These are phyloP conservation scores for Scaptomyza tumidula DNA, from an alignment of 2,888 invertebrate genomes.

Conservation along the genomic window DNA sequence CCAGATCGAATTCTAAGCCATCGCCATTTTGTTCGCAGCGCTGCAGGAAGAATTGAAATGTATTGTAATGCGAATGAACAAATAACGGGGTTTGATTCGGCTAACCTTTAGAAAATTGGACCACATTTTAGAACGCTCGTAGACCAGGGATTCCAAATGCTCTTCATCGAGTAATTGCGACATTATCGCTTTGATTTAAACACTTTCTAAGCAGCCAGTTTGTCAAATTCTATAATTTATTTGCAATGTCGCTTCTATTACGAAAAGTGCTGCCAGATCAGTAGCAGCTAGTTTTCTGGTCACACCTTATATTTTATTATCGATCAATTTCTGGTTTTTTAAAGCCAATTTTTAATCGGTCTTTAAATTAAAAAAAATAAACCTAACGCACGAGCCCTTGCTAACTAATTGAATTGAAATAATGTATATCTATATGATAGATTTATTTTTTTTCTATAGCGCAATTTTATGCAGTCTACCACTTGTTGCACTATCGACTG, in stretches of 20 bases:
- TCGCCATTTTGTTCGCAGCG: constrained; percentile 26
- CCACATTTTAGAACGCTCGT: constrained; percentile 80
- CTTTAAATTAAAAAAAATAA: neutral
- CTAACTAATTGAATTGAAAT: neutral
- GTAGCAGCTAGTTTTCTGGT: neutral
- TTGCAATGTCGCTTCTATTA: constrained; percentile 12
- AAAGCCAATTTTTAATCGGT: neutral
- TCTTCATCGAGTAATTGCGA: constrained; percentile 53
- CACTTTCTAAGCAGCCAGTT: neutral
- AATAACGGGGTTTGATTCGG: neutral
- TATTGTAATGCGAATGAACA: neutral
- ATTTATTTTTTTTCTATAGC: neutral
- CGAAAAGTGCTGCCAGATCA: constrained; percentile 21
- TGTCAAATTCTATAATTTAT: neutral
- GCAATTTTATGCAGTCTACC: neutral
- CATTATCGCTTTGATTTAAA: constrained; percentile 34
- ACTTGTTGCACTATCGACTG: neutral
- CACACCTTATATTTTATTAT: neutral
- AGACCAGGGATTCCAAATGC: constrained; percentile 62
- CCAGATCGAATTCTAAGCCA: constrained; percentile 26
- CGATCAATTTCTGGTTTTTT: neutral
- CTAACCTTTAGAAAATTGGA: constrained; percentile 68
- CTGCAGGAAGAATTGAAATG: constrained; percentile 22
- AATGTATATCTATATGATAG: neutral
- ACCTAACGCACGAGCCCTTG: neutral